Evolutionary conservation across 2,888 invertebrate genomes (phyloP).

Genomic region (Invenusta paracnida): DNA sequence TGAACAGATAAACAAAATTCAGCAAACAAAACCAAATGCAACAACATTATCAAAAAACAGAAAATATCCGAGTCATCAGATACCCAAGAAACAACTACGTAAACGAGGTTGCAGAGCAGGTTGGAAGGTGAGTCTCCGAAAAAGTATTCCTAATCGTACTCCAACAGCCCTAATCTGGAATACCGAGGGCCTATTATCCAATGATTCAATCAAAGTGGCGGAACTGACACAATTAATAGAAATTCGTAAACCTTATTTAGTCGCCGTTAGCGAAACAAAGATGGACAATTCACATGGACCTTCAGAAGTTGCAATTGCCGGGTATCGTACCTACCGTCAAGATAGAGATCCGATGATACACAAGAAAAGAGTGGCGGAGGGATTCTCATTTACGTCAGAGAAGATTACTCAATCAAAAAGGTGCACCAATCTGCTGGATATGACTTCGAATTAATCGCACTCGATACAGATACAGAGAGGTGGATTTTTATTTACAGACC

Average conservation of each 20-base stretch:
- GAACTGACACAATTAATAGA: neutral
- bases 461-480: neutral
- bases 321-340: constrained; percentile 5
- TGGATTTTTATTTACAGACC: constrained; percentile 2
- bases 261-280: neutral
- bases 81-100: neutral
- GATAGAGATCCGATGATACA: neutral
- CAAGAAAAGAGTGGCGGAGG: constrained; percentile 13
- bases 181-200: neutral
- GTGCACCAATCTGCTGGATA: neutral
- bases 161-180: constrained; percentile 26
- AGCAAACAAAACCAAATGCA: neutral
- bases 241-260: constrained; percentile 7
- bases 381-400: neutral
- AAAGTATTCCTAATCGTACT: neutral
- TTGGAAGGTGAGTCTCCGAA: neutral
- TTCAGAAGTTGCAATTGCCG: neutral
- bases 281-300: constrained; percentile 1
- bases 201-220: constrained; percentile 4
- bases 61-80: neutral
- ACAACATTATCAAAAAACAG: neutral
- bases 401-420: neutral
- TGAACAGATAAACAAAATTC: neutral
- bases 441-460: neutral
- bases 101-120: constrained; percentile 14